phyloP scores from a whole-genome alignment of 1,140 invertebrate genomes.

The Drosophila neocordata region DNA sequence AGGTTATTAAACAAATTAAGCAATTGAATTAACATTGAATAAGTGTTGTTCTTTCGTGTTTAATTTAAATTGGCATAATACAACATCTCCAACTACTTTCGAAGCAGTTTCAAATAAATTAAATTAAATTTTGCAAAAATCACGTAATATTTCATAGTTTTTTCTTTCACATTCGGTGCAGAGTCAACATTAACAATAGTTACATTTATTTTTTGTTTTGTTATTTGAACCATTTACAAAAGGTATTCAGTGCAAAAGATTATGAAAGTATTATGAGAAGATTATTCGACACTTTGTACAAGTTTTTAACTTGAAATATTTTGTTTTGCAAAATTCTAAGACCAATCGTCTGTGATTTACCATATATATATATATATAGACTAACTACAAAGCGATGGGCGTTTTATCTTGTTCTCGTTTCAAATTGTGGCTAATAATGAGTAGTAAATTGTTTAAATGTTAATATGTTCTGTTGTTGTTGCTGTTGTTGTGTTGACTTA shows the following conservation, averaged over 20 bases:
- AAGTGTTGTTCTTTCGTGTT: slow-evolving; percentile 48
- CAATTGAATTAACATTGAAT: slow-evolving; percentile 5
- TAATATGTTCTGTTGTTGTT: slow-evolving; percentile 30
- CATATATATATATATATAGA: slow-evolving; percentile 41
- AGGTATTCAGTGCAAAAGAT: slow-evolving; percentile 40
- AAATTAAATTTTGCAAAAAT: slow-evolving; percentile 62
- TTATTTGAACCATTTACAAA: slow-evolving; percentile 8
- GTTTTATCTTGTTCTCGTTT: slow-evolving; percentile 36
- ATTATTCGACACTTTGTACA: slow-evolving; percentile 14
- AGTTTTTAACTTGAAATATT: slow-evolving; percentile 53
- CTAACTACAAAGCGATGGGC: slow-evolving; percentile 61
- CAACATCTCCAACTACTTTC: slow-evolving; percentile 54
- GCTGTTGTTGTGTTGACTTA: slow-evolving; percentile 58
- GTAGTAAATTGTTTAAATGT: slow-evolving; percentile 54
- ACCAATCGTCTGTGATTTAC: slow-evolving; percentile 27
- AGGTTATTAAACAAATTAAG: not conserved
- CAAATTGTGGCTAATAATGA: slow-evolving; percentile 45
- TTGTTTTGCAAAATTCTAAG: slow-evolving; percentile 58
- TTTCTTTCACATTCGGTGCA: slow-evolving; percentile 54
- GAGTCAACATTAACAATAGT: slow-evolving; percentile 46
- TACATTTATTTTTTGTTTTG: no score
- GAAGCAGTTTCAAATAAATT: slow-evolving; percentile 56
- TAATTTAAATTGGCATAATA: slow-evolving; percentile 73
- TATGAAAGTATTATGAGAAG: slow-evolving; percentile 33
- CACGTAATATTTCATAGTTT: slow-evolving; percentile 35